Percentiles rank a stretch among this genome's conserved stretches.
phyloP scores from a whole-genome alignment of 2,113 vertebrate genomes.

The Mesembrinibis cayennensis region DNA sequence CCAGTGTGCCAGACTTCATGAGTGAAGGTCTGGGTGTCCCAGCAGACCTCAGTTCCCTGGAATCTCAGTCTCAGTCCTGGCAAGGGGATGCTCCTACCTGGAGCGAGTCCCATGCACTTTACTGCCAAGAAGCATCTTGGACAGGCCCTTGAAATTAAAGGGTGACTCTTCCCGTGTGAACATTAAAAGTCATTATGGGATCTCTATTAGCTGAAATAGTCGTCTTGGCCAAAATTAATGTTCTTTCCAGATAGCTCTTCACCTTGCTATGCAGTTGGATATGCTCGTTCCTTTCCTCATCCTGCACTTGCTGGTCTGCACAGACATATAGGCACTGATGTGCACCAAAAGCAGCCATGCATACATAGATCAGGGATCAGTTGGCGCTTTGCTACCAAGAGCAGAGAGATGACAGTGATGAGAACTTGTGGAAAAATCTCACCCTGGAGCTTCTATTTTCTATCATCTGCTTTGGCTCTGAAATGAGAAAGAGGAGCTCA shows the following conservation, averaged over 20 bases:
- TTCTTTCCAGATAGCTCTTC: not conserved
- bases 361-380: not conserved
- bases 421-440: not conserved
- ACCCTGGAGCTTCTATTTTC: not conserved
- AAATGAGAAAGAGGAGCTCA: not conserved
- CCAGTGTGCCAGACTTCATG: not conserved
- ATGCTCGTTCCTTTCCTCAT: not conserved
- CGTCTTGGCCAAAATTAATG: not conserved
- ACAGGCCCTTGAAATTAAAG: not conserved
- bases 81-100: not conserved
- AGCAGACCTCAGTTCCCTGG: not conserved
- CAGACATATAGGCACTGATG: rapidly evolving
- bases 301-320: not conserved
- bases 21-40: not conserved
- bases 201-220: not conserved
- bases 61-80: not conserved
- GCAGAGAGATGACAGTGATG: not conserved
- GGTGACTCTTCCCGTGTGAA: not conserved
- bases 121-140: not conserved
- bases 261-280: not conserved
- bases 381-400: not conserved
- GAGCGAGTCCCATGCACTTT: rapidly evolving
- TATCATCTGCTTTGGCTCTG: not conserved
- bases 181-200: not conserved
- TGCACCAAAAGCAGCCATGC: not conserved